Evolutionary conservation across 2,113 vertebrate genomes (phyloP).

Genomic region (Macrotis lagotis): DNA sequence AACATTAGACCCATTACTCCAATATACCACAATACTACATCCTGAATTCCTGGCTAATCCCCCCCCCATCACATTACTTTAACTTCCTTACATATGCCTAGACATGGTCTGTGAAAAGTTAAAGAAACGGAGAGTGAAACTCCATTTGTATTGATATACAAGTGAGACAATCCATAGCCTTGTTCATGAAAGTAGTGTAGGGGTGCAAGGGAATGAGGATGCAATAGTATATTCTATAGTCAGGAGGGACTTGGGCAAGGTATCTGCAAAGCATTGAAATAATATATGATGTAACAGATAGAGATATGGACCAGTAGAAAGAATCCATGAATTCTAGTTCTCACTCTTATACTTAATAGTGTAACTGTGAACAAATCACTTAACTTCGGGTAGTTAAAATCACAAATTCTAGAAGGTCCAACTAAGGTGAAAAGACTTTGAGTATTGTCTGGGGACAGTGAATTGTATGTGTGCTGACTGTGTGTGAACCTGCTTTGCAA

Average conservation of each 20-base stretch:
- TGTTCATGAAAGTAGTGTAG: neutral
- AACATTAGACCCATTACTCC: neutral
- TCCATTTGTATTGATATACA: neutral
- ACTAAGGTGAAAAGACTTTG: neutral
- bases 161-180: neutral
- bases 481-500: neutral
- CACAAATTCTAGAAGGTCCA: neutral
- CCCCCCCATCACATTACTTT: neutral
- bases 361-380: neutral
- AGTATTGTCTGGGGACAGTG: neutral
- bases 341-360: neutral
- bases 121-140: neutral
- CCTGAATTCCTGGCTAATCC: neutral
- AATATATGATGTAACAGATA: neutral
- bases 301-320: neutral
- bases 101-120: neutral
- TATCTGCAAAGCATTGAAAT: neutral
- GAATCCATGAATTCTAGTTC: neutral
- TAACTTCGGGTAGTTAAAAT: neutral
- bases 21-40: rapidly evolving
- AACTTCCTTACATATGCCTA: neutral
- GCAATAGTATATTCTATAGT: neutral
- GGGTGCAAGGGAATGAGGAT: neutral
- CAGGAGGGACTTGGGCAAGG: neutral
- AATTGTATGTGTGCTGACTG: neutral